Conservation (phyloP, 2,113 vertebrate species). For the Vidua macroura region DNA sequence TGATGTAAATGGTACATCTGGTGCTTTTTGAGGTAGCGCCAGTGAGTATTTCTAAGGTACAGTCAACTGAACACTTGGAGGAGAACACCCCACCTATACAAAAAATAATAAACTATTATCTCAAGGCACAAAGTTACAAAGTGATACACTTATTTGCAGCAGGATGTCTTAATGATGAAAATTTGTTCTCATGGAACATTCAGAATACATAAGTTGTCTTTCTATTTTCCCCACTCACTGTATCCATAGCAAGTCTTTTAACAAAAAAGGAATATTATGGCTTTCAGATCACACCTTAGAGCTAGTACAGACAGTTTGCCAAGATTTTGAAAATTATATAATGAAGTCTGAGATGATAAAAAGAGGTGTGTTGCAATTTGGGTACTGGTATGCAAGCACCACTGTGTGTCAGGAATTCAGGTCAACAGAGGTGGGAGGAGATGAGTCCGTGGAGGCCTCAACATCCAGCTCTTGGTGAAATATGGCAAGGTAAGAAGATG, state of each 20-base stretch:
- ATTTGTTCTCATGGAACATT: not conserved
- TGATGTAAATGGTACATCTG: constrained; percentile 34
- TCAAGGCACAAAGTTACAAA: not conserved
- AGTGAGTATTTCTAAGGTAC: constrained; percentile 5
- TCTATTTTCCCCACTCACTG: accelerated
- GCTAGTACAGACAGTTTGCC: not conserved
- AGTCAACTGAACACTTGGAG: not conserved
- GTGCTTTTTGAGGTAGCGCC: constrained; percentile 8
- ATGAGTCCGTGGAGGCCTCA: not conserved
- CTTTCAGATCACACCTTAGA: not conserved
- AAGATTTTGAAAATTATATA: not conserved
- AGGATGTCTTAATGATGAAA: not conserved
- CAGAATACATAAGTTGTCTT: not conserved
- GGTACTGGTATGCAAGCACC: not conserved
- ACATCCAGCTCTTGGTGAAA: not conserved
- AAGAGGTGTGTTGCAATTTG: not conserved
- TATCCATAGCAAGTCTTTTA: not conserved
- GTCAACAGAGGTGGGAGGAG: not conserved
- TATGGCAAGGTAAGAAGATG: not conserved
- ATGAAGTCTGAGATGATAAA: not conserved
- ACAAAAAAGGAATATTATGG: accelerated
- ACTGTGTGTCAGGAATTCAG: not conserved
- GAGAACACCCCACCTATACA: not conserved
- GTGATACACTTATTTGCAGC: not conserved
- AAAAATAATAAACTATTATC: not conserved